A percentile compares a stretch with the other conserved stretches of the same genome.
Conservation (phyloP, 2,888 invertebrate genomes). For the Adelognathus sp. region DNA sequence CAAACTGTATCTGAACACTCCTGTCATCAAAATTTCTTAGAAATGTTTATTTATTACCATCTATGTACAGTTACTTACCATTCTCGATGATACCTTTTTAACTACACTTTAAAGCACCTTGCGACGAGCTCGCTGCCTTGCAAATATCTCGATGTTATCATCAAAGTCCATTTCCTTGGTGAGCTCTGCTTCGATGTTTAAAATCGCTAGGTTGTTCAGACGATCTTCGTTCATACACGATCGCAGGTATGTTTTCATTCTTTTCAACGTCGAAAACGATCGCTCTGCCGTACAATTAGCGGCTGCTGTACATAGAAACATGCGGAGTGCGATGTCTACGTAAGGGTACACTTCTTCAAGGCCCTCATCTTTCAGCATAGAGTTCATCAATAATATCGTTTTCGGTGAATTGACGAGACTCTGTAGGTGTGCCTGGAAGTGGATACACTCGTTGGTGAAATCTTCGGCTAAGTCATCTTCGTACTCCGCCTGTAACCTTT, state of each 20-base stretch:
- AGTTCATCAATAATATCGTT: constrained; percentile 33
- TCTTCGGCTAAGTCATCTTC: constrained; percentile 64
- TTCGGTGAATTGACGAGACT: constrained; percentile 36
- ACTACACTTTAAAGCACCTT: too few species aligned
- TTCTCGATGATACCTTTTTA: too few species aligned
- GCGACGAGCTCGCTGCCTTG: constrained; percentile 2
- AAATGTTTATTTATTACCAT: too few species aligned
- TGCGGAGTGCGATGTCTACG: constrained; percentile 45
- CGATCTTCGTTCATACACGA: too few species aligned
- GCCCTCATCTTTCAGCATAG: constrained; percentile 62
- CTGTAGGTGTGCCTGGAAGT: constrained; percentile 62
- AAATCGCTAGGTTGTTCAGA: too few species aligned
- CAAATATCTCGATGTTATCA: not conserved
- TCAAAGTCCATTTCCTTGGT: not conserved
- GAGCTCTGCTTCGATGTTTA: too few species aligned
- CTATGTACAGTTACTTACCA: too few species aligned
- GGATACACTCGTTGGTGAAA: constrained; percentile 61
- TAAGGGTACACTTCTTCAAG: constrained; percentile 64
- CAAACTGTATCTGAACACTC: too few species aligned
- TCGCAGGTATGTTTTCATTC: constrained; percentile 46
- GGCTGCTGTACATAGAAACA: constrained; percentile 45
- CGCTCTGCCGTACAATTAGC: constrained; percentile 47
- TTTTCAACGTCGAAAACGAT: constrained; percentile 46
- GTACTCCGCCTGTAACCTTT: constrained; percentile 55
- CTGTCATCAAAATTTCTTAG: too few species aligned